Evolutionary conservation across 1,140 invertebrate species (phyloP).

Genomic region (Gonatopus flavifemur): DNA sequence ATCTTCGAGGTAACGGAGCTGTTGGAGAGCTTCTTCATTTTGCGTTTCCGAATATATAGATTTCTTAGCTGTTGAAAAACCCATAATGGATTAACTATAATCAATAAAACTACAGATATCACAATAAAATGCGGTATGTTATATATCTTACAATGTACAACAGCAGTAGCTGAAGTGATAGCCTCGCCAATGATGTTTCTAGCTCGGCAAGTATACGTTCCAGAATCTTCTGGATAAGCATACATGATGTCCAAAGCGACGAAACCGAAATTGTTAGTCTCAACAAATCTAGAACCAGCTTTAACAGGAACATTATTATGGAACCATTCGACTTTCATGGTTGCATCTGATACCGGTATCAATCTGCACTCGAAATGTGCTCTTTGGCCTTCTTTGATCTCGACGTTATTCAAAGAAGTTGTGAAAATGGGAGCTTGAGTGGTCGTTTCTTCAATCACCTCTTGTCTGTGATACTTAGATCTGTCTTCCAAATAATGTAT

Average conservation of each 20-base stretch:
- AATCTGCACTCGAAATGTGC: constrained; percentile 95
- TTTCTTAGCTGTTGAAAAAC: constrained; percentile 66
- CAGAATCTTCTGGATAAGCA: constrained; percentile 87
- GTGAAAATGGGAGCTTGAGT: constrained; percentile 90
- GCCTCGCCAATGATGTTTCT: constrained; percentile 85
- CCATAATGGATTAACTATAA: constrained; percentile 2
- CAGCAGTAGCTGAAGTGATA: constrained; percentile 76
- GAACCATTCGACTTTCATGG: constrained; percentile 98
- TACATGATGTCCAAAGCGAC: constrained; percentile 91
- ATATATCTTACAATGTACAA: constrained; percentile 67
- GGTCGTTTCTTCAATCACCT: constrained; percentile 78
- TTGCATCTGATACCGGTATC: constrained; percentile 93
- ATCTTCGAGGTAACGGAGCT: constrained; percentile 85
- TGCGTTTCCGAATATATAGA: constrained; percentile 85
- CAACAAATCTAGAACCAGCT: constrained; percentile 84
- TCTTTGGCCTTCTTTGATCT: constrained; percentile 92
- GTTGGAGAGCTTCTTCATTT: constrained; percentile 77
- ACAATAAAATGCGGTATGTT: neutral
- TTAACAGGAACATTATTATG: constrained; percentile 88
- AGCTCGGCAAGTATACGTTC: constrained; percentile 87
- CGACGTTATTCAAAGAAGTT: constrained; percentile 84
- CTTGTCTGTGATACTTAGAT: constrained; percentile 72
- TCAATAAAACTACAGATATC: neutral
- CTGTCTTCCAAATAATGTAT: constrained; percentile 86
- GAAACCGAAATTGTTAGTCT: constrained; percentile 93